Evolutionary conservation across 2,888 invertebrate species (phyloP), one percentile per base, ranked within the genome.

Genomic region (Eretmocerus hayati): DNA sequence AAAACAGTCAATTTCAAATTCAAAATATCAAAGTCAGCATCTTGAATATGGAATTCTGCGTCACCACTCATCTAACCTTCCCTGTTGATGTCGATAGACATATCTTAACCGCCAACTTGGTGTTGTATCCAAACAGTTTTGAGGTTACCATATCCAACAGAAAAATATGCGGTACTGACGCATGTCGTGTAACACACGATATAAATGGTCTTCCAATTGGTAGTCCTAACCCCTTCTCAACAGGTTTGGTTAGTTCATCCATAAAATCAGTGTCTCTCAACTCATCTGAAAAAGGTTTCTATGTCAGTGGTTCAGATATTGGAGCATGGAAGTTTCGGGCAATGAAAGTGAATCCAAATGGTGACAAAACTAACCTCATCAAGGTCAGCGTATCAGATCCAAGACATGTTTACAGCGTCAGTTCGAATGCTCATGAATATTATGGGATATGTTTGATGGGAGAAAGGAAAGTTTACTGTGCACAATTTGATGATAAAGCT

Each of bases 361-460:
- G 49, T 2, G 11, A n/a, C 5, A 23, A 18, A 3, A 41, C 31
- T 1, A 40, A 39, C 20, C 44, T 53, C 18, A 44, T 53, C 36
- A 46, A 37, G 5, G 52, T 32, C 15, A 40, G 37, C 4, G 49
- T 44, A 0, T 26, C 42, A 5, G 52, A 53, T 13, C 52, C 52
- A 5, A 31, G 44, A n/a, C 21, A 44, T n/a, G 18, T 49, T 1
- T 36, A 46, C 13, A n/a, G 33, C 2, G 38, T 41, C 3, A 46
- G 37, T 11, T 49, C 52, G 2, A 44, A 32, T 19, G 15, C 43
- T 1, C 30, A 44, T 22, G 49, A 44, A 11, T 9, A 46, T 4
- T 53, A 33, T 8, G 49, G 43, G 1, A 32, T 49, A n/a, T 53
- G 52, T n/a, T 9, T 53, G 16, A 43, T 46, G 39, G 48, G 43